Evolutionary conservation across 2,888 invertebrate genomes (phyloP), one percentile per base, ranked within the genome.

Genomic region (Panopea generosa): DNA sequence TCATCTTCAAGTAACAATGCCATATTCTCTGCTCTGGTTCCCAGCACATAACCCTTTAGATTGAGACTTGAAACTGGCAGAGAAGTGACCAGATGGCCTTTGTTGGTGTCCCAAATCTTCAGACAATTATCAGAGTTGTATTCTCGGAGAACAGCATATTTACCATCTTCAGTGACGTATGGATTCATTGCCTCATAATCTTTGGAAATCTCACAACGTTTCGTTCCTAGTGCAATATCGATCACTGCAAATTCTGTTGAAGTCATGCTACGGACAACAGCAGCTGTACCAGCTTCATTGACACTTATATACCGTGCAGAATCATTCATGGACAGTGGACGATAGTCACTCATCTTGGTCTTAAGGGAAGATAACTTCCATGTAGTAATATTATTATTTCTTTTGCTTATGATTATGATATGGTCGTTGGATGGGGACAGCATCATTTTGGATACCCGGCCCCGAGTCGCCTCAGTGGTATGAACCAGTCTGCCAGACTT

Each of bases 121-220:
- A 87, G 45, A 40, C 74, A 79, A 9, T 53, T 60, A 0, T 78
- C 80, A 2, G 71, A 69, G 40, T 77, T 49, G 49, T 84, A 85
- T 43, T 84, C 85, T 56, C 83, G 56, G 2, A 86, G 52, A 18
- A 86, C 77, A 18, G 77, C 81, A 66, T 84, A 82, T 61, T 75
- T 76, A 11, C 86, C 86, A 76, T 86, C 83, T 14, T 67, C 59
- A 2, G 84, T 75, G 2, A 86, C 60, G 2, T 40, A 38, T 11
- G 86, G 85, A 40, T 63, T 50, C 83, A 83, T 82, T 9, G 65
- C 77, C 45, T 84, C 83, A 56, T 71, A 77, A 0, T 78, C 75
- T n/a, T 62, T n/a, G 0, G 83, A 73, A 11, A 84, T 71, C 2
- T 55, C 59, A 14, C 71, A 77, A 22, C 69, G 69, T 20, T 76